Evolutionary conservation across 2,797 vertebrate species (phyloP).

Genomic region (Clarias fuscus): DNA sequence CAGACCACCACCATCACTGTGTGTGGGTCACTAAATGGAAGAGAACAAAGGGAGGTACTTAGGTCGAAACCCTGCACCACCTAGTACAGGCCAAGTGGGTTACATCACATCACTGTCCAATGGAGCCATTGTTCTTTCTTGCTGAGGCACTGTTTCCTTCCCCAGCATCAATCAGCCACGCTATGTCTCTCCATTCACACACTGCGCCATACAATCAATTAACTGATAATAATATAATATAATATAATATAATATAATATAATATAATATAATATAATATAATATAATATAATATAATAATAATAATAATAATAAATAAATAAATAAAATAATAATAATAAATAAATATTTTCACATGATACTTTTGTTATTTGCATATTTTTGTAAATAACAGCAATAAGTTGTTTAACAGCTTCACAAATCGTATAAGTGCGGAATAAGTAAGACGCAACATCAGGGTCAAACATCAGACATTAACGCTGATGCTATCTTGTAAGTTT

Average conservation of each 20-base stretch:
- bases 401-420: no score
- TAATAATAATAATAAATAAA: no score
- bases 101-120: constrained; percentile 65
- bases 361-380: no score
- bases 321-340: no score
- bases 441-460: no score
- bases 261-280: not conserved
- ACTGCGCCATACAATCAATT: not conserved
- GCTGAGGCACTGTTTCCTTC: constrained; percentile 3
- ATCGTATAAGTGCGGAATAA: no score
- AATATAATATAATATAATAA: no score
- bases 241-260: no score
- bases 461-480: no score
- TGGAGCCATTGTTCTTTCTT: constrained; percentile 69
- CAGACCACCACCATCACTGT: not conserved
- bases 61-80: constrained; percentile 76
- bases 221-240: not conserved
- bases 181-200: constrained; percentile 19
- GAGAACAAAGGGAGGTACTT: constrained; percentile 71
- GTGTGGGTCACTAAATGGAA: constrained; percentile 49
- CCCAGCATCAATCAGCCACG: not conserved
- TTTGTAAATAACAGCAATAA: no score
- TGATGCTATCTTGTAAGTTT: no score
- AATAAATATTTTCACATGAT: no score
- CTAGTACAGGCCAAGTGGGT: constrained; percentile 76